These are phyloP conservation scores for Geotria australis DNA, from an alignment of 2,797 vertebrate species.

Conservation along the genomic window DNA sequence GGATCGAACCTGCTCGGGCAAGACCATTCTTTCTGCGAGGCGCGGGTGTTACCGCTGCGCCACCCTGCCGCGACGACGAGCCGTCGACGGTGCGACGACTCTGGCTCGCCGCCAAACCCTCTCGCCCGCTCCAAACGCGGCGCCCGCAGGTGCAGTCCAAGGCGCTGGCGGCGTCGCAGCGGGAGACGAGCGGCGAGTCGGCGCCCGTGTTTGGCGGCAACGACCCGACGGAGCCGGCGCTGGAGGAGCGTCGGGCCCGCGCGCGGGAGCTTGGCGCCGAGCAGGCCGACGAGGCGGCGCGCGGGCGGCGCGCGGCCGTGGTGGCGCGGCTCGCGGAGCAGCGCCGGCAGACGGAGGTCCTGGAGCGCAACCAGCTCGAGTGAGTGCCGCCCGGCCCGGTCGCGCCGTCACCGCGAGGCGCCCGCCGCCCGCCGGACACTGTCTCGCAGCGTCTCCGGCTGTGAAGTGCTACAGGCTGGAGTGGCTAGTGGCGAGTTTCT, in stretches of 20 bases:
- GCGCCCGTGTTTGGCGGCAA: slow-evolving; percentile 10
- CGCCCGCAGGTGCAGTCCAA: slow-evolving; percentile 9
- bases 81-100: no score
- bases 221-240: slow-evolving; percentile 5
- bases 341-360: slow-evolving; percentile 16
- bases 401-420: no score
- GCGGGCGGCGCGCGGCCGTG: slow-evolving; percentile 10
- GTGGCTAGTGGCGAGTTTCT: no score
- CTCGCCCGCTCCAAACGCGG: not conserved
- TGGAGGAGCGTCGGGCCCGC: slow-evolving; percentile 7
- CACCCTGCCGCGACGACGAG: no score
- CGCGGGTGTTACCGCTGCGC: no score
- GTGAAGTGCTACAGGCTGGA: no score
- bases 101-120: no score
- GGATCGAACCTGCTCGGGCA: no score
- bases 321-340: slow-evolving; percentile 12
- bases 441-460: no score
- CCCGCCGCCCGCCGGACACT: no score
- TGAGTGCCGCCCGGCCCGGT: slow-evolving; percentile 10
- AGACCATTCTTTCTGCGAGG: no score
- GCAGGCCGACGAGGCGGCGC: slow-evolving; percentile 12
- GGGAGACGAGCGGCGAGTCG: slow-evolving; percentile 5
- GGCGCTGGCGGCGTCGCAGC: slow-evolving; percentile 5
- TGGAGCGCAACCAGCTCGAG: slow-evolving; percentile 15
- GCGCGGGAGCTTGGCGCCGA: slow-evolving; percentile 15